Percentiles rank a stretch among this genome's conserved stretches.
Conservation (phyloP, 1,140 invertebrate genomes). For the Trigoniulus corallinus region DNA sequence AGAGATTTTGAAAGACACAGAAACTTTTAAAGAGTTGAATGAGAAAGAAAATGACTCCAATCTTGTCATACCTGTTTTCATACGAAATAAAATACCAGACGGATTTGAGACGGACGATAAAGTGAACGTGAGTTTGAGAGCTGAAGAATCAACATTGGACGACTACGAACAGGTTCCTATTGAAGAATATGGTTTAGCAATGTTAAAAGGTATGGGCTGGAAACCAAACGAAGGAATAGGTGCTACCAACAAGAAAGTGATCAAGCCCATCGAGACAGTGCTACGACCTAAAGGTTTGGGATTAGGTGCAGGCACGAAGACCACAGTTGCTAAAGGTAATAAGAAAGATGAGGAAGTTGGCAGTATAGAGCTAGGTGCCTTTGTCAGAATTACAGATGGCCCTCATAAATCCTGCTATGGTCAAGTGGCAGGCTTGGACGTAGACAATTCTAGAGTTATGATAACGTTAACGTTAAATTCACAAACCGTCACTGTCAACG, state of each 20-base stretch:
- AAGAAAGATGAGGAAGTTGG: conserved; percentile 34
- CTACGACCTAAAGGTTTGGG: conserved; percentile 78
- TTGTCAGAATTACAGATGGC: conserved; percentile 50
- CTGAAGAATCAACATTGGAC: conserved; percentile 44
- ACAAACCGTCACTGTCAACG: conserved; percentile 49
- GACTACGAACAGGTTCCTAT: conserved; percentile 85
- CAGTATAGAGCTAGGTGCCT: conserved; percentile 42
- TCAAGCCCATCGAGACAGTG: conserved; percentile 35
- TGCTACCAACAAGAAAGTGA: conserved; percentile 31
- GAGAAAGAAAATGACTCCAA: conserved; percentile 1
- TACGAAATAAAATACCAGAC: conserved; percentile 27
- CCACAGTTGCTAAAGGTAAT: conserved; percentile 14
- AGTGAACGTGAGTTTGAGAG: conserved; percentile 24
- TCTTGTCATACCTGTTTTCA: conserved; percentile 24
- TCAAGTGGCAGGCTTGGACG: conserved; percentile 65
- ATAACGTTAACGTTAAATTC: conserved; percentile 57
- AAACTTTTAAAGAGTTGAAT: too few relatives aligned
- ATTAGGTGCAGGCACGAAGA: conserved; percentile 57
- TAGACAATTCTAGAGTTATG: conserved; percentile 60
- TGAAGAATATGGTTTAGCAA: conserved; percentile 70
- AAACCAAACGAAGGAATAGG: conserved; percentile 51
- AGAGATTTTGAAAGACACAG: neutral
- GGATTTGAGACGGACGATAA: conserved; percentile 29
- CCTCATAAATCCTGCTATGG: conserved; percentile 60
- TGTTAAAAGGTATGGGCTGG: conserved; percentile 93